Conservation (phyloP, 53 echinoderm and acorn worm species). For the Holothuria leucospilota region DNA sequence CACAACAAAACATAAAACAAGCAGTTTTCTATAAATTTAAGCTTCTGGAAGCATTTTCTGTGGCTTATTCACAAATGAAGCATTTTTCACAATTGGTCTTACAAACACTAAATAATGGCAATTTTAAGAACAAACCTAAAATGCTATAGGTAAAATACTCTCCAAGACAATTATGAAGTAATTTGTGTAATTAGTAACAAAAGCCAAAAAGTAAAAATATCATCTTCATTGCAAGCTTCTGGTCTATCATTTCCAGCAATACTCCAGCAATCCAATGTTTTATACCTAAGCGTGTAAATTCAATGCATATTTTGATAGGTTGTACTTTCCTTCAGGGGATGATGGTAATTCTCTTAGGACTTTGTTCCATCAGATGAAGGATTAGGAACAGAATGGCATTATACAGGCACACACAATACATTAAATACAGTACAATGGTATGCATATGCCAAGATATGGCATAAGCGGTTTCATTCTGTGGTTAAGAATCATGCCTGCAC, state of each 20-base stretch:
- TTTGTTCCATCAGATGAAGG: constrained; percentile 23
- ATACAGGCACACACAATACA: too few relatives aligned
- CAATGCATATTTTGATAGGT: constrained; percentile 42
- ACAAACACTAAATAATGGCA: not conserved
- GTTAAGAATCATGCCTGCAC: too few relatives aligned
- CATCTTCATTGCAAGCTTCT: not conserved
- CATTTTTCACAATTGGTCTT: too few relatives aligned
- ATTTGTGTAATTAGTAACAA: constrained; percentile 19
- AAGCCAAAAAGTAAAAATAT: constrained; percentile 11
- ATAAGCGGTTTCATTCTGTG: too few relatives aligned
- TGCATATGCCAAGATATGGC: too few relatives aligned
- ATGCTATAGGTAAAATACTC: constrained; percentile 26
- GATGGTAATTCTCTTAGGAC: constrained; percentile 26
- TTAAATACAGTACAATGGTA: too few relatives aligned
- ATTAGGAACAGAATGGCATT: constrained; percentile 7
- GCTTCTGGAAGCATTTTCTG: too few relatives aligned
- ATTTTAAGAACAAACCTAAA: not conserved
- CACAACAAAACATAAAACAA: too few relatives aligned
- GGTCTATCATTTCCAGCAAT: not conserved
- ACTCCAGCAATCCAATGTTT: not conserved
- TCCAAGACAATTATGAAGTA: not conserved
- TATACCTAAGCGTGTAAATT: constrained; percentile 14
- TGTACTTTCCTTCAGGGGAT: constrained; percentile 31
- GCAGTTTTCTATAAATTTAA: too few relatives aligned
- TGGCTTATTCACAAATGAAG: too few relatives aligned